Evolutionary conservation across 2,113 vertebrate species (phyloP), one percentile per base, ranked within the genome.

Genomic region (Amphiprion ocellaris): DNA sequence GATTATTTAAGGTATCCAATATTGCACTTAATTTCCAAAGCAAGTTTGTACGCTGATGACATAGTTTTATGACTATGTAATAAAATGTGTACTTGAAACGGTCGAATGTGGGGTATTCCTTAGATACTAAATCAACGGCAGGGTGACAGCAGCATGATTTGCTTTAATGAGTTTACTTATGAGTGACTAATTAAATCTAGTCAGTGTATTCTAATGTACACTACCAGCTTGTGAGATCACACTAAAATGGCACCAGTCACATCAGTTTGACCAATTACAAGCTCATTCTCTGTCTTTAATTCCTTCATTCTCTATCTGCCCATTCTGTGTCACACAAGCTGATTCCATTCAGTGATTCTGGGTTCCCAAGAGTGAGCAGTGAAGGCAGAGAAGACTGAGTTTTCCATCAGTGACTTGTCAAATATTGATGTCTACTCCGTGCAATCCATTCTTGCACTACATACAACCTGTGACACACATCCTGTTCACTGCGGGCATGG

Each of bases 381-480:
- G 30, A 33, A 63, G 10, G 14, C 50, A 74, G 47, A 21, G 30
- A 50, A 73, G 55, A 16, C 56, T 24, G n/a, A 16, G 12, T 56
- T 70, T 70, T 68, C 64, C 73, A 69, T 70, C 63, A 71, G 52
- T 46, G 49, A 19, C 64, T 60, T 75, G 59, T 85, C 71, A 83
- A 85, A 83, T 77, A 81, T 71, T 56, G 33, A 81, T 77, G 46
- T 54, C 50, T 56, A 39, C 33, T 21, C 52, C 0, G 5, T 60
- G 46, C 41, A 50, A 33, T 80, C 17, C 44, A 44, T 79, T 61
- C 26, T 17, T 54, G 28, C 23, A 21, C 26, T 19, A 39, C 19
- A 49, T 46, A 39, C 41, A 30, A 64, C 47, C 14, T 58, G 39
- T 50, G 19, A 67, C 58, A 46, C 26, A 10, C 19, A 1, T 24